phyloP scores from a whole-genome alignment of 2,113 vertebrate genomes.

The Miniopterus natalensis region DNA sequence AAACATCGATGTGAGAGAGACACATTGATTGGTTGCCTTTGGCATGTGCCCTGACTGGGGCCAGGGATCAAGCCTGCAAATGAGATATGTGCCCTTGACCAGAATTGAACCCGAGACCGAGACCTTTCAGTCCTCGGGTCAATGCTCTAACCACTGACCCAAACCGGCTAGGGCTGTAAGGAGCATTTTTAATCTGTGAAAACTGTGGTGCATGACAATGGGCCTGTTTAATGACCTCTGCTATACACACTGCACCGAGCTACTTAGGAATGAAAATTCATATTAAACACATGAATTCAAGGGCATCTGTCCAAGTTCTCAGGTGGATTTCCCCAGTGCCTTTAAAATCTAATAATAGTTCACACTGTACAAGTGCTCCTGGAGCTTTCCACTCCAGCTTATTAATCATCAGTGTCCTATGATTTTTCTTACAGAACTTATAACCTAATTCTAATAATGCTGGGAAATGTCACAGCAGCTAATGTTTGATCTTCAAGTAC shows the following conservation, averaged over 20 bases:
- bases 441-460: neutral
- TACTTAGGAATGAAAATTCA: slow-evolving; percentile 58
- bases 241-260: neutral
- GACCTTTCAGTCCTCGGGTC: neutral
- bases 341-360: slow-evolving; percentile 64
- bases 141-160: neutral
- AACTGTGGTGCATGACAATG: neutral
- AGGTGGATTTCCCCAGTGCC: slow-evolving; percentile 47
- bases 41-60: neutral
- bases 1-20: no score
- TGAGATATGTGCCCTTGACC: no score
- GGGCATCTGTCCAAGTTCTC: slow-evolving; percentile 46
- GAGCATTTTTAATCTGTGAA: neutral
- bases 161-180: neutral
- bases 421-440: slow-evolving; percentile 35
- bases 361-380: neutral
- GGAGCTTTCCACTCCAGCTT: slow-evolving; percentile 28
- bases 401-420: slow-evolving; percentile 10
- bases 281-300: slow-evolving; percentile 44
- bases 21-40: neutral
- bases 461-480: neutral
- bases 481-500: slow-evolving; percentile 21
- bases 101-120: no score
- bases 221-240: neutral
- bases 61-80: neutral